Percentiles rank a stretch among this genome's conserved stretches.
Conservation (phyloP, 2,113 vertebrate species). For the Phalacrocorax carbo region DNA sequence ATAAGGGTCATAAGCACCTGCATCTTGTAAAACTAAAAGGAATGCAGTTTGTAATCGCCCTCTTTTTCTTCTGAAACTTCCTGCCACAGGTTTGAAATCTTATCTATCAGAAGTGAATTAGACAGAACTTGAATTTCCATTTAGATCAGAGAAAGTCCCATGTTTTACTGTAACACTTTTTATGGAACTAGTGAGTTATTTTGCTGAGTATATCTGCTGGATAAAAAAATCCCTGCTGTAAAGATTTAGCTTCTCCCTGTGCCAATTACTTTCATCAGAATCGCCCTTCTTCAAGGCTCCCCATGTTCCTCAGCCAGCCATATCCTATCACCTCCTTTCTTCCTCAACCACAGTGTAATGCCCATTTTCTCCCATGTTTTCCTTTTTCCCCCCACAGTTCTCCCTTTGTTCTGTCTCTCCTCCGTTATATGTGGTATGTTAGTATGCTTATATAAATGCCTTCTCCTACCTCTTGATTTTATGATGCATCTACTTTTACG, state of each 20-base stretch:
- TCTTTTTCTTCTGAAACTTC: background rate
- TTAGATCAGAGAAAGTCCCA: background rate
- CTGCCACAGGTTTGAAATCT: background rate
- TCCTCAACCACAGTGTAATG: conserved; percentile 18
- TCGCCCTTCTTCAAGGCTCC: background rate
- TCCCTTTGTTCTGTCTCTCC: conserved; percentile 38
- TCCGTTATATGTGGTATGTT: background rate
- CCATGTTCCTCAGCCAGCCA: background rate
- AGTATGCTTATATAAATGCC: background rate
- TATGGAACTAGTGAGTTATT: background rate
- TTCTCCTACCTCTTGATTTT: conserved; percentile 69
- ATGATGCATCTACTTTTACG: conserved; percentile 70
- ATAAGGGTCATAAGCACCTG: background rate
- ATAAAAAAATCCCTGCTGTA: background rate
- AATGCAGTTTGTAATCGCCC: background rate
- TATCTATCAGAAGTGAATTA: background rate
- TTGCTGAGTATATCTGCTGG: background rate
- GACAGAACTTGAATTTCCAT: background rate
- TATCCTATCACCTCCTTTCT: conserved; percentile 15
- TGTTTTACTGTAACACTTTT: background rate
- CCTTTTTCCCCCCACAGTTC: conserved; percentile 1
- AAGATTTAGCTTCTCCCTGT: background rate
- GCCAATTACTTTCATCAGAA: background rate
- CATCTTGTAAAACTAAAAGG: background rate
- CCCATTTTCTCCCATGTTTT: conserved; percentile 14